Percentiles rank a stretch among this genome's conserved stretches.
These are phyloP conservation scores for Ormyrus pomaceus DNA, from an alignment of 2,888 invertebrate species.

Conservation along the genomic window DNA sequence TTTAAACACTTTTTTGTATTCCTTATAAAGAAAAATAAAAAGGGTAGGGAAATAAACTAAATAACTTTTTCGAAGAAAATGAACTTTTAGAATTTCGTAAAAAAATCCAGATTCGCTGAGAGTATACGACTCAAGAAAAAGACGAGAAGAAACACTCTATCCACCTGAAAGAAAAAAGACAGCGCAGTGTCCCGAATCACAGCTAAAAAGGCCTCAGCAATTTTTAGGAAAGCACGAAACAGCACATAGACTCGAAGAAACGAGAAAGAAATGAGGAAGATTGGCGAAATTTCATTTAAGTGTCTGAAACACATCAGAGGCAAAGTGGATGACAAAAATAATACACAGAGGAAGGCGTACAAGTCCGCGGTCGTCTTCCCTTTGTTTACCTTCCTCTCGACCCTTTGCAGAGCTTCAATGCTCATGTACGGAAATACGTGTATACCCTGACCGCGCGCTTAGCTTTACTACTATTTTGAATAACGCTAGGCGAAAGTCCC, in stretches of 20 bases:
- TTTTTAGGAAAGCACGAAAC: background rate
- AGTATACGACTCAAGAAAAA: too few species aligned
- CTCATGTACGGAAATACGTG: too few species aligned
- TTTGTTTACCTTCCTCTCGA: background rate
- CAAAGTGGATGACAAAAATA: background rate
- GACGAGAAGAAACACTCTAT: too few species aligned
- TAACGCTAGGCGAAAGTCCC: conserved; percentile 10
- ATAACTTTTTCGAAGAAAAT: too few species aligned
- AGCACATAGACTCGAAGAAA: background rate
- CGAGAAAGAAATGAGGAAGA: background rate
- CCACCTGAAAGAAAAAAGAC: too few species aligned
- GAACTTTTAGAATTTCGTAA: too few species aligned
- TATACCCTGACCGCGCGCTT: conserved; percentile 3
- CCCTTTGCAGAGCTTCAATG: background rate
- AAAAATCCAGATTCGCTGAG: too few species aligned
- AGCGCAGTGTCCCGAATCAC: background rate
- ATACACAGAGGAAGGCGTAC: background rate
- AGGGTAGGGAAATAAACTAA: too few species aligned
- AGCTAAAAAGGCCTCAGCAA: conserved; percentile 2
- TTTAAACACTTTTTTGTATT: too few species aligned
- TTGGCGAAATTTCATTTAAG: conserved; percentile 31
- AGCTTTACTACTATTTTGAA: conserved; percentile 19
- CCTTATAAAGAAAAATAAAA: too few species aligned
- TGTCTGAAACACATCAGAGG: too few species aligned
- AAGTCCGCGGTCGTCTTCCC: background rate